These are phyloP conservation scores for Junonia oenone DNA, from an alignment of 2,888 invertebrate species.

Conservation along the genomic window DNA sequence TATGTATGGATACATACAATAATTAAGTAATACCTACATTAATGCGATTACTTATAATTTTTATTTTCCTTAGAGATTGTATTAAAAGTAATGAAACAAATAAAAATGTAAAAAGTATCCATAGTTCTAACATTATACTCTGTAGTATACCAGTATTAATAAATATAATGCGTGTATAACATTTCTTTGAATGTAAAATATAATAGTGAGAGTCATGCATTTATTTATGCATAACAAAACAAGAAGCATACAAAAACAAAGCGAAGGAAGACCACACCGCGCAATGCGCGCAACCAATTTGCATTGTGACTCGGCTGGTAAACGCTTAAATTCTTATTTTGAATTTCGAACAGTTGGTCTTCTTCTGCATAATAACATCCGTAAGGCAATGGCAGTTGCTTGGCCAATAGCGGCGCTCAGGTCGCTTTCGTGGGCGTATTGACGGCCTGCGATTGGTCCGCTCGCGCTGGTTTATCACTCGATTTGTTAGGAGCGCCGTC, in stretches of 20 bases:
- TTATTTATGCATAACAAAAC: slow-evolving; percentile 31
- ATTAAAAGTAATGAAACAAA: not conserved
- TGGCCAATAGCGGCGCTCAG: slow-evolving; percentile 68
- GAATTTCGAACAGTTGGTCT: slow-evolving; percentile 67
- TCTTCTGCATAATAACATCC: slow-evolving; percentile 77
- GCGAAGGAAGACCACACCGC: slow-evolving; percentile 60
- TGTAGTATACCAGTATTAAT: not conserved
- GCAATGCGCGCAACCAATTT: slow-evolving; percentile 71
- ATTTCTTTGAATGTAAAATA: slow-evolving; percentile 10
- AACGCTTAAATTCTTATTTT: slow-evolving; percentile 76
- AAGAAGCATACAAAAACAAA: slow-evolving; percentile 33
- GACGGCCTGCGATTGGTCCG: slow-evolving; percentile 58
- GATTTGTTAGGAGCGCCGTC: slow-evolving; percentile 71
- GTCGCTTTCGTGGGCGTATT: slow-evolving; percentile 69
- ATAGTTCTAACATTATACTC: not conserved
- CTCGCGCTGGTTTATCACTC: slow-evolving; percentile 64
- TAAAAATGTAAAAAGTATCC: not conserved
- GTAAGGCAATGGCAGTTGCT: slow-evolving; percentile 77
- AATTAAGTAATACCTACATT: too few species aligned
- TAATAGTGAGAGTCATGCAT: slow-evolving; percentile 23
- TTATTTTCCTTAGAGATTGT: too few species aligned
- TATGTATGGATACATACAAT: too few species aligned
- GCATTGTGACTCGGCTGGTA: slow-evolving; percentile 70
- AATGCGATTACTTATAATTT: too few species aligned
- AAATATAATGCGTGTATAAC: not conserved